phyloP scores from a whole-genome alignment of 2,797 vertebrate genomes.

The Ceyx erithaca region DNA sequence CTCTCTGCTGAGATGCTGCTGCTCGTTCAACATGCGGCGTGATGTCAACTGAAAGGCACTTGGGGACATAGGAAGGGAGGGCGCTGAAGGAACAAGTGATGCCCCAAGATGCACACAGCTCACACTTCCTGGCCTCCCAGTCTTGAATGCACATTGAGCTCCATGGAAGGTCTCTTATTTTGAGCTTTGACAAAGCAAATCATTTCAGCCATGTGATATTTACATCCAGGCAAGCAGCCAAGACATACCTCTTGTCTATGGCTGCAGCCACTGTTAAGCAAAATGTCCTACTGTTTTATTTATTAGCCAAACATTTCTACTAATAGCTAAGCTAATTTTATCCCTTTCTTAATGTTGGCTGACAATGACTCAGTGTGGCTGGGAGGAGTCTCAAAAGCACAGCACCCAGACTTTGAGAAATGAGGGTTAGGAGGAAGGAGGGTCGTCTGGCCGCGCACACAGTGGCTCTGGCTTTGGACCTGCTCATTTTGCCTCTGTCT shows the following conservation, averaged over 20 bases:
- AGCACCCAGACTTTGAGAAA: neutral
- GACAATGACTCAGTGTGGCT: neutral
- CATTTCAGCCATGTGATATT: conserved; percentile 34
- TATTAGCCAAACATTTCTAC: conserved; percentile 47
- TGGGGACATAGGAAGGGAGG: neutral
- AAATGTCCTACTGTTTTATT: conserved; percentile 33
- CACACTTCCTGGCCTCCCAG: neutral
- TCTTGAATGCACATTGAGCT: neutral
- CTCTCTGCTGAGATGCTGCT: neutral
- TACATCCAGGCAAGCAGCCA: conserved; percentile 21
- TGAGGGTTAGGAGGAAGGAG: accelerated
- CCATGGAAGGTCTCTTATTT: neutral
- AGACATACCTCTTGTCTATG: conserved; percentile 12
- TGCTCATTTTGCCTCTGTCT: neutral
- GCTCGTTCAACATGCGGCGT: neutral
- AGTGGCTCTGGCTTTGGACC: neutral
- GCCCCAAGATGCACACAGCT: neutral
- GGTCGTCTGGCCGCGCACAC: neutral
- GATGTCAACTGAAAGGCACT: conserved; percentile 35
- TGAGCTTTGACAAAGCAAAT: neutral
- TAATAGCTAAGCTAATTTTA: conserved; percentile 61
- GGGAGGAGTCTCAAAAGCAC: neutral
- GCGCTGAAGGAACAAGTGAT: neutral
- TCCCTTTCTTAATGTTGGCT: conserved; percentile 10
- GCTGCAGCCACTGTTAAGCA: conserved; percentile 1